Evolutionary conservation across 2,797 vertebrate genomes (phyloP), one percentile per base, ranked within the genome.

Genomic region (Champsocephalus esox): DNA sequence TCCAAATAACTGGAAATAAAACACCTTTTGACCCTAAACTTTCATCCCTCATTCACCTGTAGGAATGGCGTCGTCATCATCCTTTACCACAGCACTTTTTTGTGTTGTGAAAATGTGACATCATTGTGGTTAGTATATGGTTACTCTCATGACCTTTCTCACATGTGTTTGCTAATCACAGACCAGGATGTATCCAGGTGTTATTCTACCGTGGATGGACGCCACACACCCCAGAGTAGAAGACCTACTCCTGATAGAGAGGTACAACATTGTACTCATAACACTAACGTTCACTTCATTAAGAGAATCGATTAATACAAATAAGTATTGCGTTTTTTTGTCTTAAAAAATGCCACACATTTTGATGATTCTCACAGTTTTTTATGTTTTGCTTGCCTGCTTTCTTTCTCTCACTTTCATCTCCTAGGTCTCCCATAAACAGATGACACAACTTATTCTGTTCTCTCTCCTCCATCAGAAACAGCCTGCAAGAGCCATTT

Each of bases 401-500:
- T 85, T 70, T 89, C 58, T 89, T 44, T 88, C 66, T 88, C 72
- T 89, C 78, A 70, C 79, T 88, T 59, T 81, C 70, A 83, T 90
- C 88, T 89, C 83, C 66, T 80, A 95, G 93, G 93, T 94, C 67
- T 93, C 93, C 86, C 93, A 94, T 92, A 95, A 95, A 87, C 94
- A 95, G 93, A 94, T 94, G 94, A 94, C 93, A 88, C 93, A 94
- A 94, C 93, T 95, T 81, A 95, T 94, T 94, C 94, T 96, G 75
- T 95, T 92, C 93, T 95, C 94, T 95, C 93, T 94, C 85, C 94
- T 95, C 77, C 90, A 93, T 95, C 95, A 98, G 97, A 97, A 97
- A 93, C 92, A 98, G 92, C 96, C 97, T 87, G 98, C 98, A 79
- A 96, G 95, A 96, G 98, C 98, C 90, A 96, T 99, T 86, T 99